These are phyloP conservation scores for Ornithorhynchus anatinus DNA, from an alignment of 2,113 vertebrate genomes.

Conservation along the genomic window DNA sequence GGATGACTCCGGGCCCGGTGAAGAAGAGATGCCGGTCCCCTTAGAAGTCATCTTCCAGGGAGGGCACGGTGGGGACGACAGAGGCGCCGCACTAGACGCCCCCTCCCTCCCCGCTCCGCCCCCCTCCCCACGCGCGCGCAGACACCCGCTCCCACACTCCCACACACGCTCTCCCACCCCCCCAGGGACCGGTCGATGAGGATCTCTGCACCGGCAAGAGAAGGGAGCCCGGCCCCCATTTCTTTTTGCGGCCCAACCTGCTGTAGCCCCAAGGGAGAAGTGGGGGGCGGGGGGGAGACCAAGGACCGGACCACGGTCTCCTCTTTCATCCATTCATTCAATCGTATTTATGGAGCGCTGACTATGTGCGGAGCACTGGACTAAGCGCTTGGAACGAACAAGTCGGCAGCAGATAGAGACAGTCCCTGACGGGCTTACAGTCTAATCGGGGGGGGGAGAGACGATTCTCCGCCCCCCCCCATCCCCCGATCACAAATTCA, in stretches of 20 bases:
- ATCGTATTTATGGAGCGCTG: no score
- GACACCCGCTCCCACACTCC: no score
- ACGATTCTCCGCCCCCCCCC: constrained; percentile 53
- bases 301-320: no score
- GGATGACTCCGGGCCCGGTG: constrained; percentile 75
- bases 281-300: no score
- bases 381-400: no score
- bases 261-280: constrained; percentile 65
- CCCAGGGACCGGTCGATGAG: constrained; percentile 67
- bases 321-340: no score
- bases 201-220: constrained; percentile 56
- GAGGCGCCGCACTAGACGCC: constrained; percentile 67
- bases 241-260: constrained; percentile 57
- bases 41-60: constrained; percentile 80
- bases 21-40: constrained; percentile 76
- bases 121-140: constrained; percentile 43
- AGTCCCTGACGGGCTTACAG: no score
- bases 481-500: constrained; percentile 35
- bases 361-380: no score
- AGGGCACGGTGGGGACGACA: constrained; percentile 70
- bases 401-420: no score
- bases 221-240: constrained; percentile 44
- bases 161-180: no score
- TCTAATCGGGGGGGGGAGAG: constrained; percentile 42
- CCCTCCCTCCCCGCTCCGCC: constrained; percentile 56